These are phyloP conservation scores for Ceyx erithaca DNA, from an alignment of 2,797 vertebrate species.

Conservation along the genomic window DNA sequence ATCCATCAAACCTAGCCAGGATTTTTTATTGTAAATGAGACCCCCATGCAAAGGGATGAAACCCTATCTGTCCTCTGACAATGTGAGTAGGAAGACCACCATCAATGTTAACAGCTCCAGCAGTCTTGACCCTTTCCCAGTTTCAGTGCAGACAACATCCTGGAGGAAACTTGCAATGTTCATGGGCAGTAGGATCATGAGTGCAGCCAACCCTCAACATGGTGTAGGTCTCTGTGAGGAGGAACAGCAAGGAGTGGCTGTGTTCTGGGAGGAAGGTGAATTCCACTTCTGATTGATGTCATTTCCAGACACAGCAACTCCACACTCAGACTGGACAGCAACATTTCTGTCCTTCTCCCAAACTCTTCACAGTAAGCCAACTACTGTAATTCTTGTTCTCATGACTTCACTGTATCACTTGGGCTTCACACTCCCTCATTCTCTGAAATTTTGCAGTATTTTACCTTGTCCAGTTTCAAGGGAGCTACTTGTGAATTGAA, in stretches of 20 bases:
- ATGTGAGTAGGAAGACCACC: background rate
- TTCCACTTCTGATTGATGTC: background rate
- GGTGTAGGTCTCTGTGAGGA: background rate
- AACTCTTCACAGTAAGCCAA: background rate
- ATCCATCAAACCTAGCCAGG: background rate
- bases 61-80: background rate
- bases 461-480: background rate
- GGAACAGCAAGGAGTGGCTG: background rate
- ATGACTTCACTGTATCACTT: background rate
- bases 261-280: background rate
- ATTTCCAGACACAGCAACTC: background rate
- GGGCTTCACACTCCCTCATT: background rate
- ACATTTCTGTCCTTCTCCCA: background rate
- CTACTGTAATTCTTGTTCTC: background rate
- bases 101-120: background rate
- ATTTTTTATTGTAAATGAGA: background rate
- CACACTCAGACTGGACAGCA: background rate
- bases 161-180: background rate
- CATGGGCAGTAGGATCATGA: accelerated
- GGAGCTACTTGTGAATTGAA: background rate
- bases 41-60: background rate
- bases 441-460: background rate
- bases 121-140: background rate
- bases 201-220: background rate
- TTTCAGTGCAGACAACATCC: background rate